These are phyloP conservation scores for Brachyistius frenatus DNA, from an alignment of 2,113 vertebrate species.

Conservation along the genomic window DNA sequence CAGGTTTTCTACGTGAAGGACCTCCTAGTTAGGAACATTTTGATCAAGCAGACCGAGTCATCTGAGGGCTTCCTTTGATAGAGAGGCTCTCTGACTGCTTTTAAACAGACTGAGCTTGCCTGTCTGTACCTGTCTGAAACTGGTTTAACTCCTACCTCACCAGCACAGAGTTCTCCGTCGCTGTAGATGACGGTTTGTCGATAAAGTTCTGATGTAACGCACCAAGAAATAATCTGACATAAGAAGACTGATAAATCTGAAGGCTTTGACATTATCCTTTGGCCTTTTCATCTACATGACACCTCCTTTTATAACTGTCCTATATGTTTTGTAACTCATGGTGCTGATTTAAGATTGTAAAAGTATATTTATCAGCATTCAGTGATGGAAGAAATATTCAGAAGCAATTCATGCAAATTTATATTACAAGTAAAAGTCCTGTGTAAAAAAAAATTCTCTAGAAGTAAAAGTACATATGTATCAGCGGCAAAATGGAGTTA, in stretches of 20 bases:
- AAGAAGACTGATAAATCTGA: background rate
- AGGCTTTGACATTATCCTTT: background rate
- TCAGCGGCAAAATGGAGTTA: too few relatives aligned
- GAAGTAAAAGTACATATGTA: too few relatives aligned
- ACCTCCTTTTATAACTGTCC: background rate
- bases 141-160: constrained; percentile 59
- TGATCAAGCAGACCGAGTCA: constrained; percentile 12
- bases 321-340: background rate
- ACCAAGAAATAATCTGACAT: constrained; percentile 6
- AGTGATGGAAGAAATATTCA: background rate
- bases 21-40: constrained; percentile 12
- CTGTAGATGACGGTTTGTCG: constrained; percentile 22
- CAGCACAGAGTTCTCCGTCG: background rate
- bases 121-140: constrained; percentile 70
- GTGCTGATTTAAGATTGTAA: too few relatives aligned
- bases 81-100: constrained; percentile 44
- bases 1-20: constrained; percentile 7
- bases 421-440: too few relatives aligned
- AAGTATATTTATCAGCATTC: background rate
- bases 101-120: constrained; percentile 40
- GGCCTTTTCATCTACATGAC: background rate
- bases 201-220: background rate
- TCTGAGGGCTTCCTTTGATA: constrained; percentile 28
- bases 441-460: too few relatives aligned
- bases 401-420: too few relatives aligned